A percentile compares a stretch with the other conserved stretches of the same genome.
phyloP scores from a whole-genome alignment of 2,797 vertebrate genomes.

The Schizopygopsis pylzovi region DNA sequence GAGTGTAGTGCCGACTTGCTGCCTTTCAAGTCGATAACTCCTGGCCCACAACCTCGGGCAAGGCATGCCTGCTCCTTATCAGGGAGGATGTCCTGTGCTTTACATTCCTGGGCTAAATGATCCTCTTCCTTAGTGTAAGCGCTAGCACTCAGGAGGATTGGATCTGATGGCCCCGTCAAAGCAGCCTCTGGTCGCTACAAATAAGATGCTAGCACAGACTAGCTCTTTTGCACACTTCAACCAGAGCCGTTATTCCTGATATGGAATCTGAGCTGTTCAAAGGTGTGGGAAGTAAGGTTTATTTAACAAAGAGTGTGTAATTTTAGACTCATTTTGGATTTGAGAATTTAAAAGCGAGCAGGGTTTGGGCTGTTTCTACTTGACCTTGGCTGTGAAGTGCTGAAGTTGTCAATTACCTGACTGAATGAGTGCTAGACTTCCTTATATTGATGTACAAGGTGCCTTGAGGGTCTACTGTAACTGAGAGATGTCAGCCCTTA shows the following conservation, averaged over 20 bases:
- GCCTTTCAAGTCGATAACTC: slow-evolving; percentile 63
- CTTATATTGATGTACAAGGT: slow-evolving; percentile 29
- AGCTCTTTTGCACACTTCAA: slow-evolving; percentile 17
- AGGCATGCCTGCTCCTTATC: slow-evolving; percentile 65
- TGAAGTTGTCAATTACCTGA: slow-evolving; percentile 21
- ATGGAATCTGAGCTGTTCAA: slow-evolving; percentile 19
- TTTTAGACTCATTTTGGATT: slow-evolving; percentile 14
- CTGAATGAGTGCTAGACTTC: slow-evolving; percentile 20
- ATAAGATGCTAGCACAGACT: slow-evolving; percentile 56
- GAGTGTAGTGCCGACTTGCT: slow-evolving; percentile 62
- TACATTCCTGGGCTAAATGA: slow-evolving; percentile 69
- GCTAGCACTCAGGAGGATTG: slow-evolving; percentile 67
- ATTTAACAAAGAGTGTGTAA: not conserved
- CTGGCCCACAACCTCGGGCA: slow-evolving; percentile 62
- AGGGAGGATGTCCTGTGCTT: slow-evolving; percentile 69
- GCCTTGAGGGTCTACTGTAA: slow-evolving; percentile 42
- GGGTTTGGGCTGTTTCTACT: slow-evolving; percentile 6
- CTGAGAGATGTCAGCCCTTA: slow-evolving; percentile 41
- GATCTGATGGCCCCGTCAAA: slow-evolving; percentile 73
- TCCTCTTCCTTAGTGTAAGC: slow-evolving; percentile 64
- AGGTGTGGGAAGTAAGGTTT: not conserved
- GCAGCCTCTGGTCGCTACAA: slow-evolving; percentile 51
- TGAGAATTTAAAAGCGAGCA: slow-evolving; percentile 14
- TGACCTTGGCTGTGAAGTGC: slow-evolving; percentile 21
- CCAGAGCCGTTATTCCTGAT: slow-evolving; percentile 13